Conservation (phyloP, 2,797 vertebrate genomes). For the Periparus ater region DNA sequence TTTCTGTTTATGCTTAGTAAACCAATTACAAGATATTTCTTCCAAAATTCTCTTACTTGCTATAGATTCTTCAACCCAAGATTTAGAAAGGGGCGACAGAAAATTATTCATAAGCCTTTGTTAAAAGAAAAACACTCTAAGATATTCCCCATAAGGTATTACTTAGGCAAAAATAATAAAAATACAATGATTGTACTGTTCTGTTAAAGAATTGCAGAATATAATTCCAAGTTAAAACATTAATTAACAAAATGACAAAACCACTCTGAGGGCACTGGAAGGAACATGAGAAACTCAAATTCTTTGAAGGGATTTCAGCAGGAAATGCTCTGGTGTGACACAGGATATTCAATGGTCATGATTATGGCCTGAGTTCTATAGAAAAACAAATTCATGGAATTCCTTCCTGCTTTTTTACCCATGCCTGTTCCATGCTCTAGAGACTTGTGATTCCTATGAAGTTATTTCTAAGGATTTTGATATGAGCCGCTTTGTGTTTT, state of each 20-base stretch:
- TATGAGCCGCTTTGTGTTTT: not conserved
- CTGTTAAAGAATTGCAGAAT: not conserved
- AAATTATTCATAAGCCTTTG: not conserved
- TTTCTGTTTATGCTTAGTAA: not conserved
- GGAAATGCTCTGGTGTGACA: not conserved
- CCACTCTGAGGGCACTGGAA: not conserved
- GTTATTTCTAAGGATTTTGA: not conserved
- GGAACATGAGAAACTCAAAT: conserved; percentile 23
- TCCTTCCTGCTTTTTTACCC: not conserved
- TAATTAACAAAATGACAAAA: not conserved
- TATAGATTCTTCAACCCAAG: not conserved
- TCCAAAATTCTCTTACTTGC: not conserved
- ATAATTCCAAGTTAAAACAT: not conserved
- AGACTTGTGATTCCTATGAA: not conserved
- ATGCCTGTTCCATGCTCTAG: not conserved
- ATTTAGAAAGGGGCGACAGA: not conserved
- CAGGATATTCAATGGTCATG: not conserved
- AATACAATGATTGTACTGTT: not conserved
- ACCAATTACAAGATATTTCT: not conserved
- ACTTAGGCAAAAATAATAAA: not conserved
- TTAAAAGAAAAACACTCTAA: not conserved
- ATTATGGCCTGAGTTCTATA: not conserved
- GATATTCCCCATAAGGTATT: not conserved
- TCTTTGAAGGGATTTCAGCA: not conserved
- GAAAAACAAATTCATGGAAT: not conserved